These are phyloP conservation scores for Sclerurus mexicanus DNA, from an alignment of 2,113 vertebrate species.

Conservation along the genomic window DNA sequence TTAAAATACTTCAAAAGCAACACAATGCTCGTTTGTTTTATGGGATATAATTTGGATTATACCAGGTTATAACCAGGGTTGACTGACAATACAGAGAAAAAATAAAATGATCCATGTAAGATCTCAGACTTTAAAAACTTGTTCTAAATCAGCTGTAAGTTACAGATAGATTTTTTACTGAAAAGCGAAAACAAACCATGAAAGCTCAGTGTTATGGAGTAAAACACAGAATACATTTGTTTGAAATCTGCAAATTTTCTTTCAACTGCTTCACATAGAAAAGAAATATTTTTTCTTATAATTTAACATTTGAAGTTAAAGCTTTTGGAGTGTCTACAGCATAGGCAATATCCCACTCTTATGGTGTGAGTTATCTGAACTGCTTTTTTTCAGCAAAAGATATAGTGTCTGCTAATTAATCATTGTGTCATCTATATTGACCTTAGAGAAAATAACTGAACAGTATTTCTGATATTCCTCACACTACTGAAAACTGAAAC, in stretches of 20 bases:
- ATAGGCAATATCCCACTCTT: not conserved
- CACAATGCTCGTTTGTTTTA: not conserved
- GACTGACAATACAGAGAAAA: not conserved
- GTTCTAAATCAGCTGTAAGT: not conserved
- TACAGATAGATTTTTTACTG: not conserved
- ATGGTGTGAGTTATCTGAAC: not conserved
- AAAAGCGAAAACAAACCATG: not conserved
- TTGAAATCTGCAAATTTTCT: not conserved
- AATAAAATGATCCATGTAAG: not conserved
- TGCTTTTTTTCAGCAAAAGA: not conserved
- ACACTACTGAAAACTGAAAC: not conserved
- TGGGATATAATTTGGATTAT: not conserved
- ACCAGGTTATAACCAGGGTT: not conserved
- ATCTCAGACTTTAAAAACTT: not conserved
- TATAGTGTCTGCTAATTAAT: not conserved
- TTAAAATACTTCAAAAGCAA: not conserved
- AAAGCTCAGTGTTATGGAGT: not conserved
- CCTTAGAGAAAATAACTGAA: not conserved
- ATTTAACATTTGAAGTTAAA: not conserved
- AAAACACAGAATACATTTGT: not conserved
- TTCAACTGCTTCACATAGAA: not conserved
- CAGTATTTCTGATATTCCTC: not conserved
- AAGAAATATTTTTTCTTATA: accelerated
- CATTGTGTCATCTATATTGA: not conserved
- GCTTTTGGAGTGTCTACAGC: not conserved